These are phyloP conservation scores for Paramacrobiotus metropolitanus DNA, from an alignment of 1,140 invertebrate genomes.

Conservation along the genomic window DNA sequence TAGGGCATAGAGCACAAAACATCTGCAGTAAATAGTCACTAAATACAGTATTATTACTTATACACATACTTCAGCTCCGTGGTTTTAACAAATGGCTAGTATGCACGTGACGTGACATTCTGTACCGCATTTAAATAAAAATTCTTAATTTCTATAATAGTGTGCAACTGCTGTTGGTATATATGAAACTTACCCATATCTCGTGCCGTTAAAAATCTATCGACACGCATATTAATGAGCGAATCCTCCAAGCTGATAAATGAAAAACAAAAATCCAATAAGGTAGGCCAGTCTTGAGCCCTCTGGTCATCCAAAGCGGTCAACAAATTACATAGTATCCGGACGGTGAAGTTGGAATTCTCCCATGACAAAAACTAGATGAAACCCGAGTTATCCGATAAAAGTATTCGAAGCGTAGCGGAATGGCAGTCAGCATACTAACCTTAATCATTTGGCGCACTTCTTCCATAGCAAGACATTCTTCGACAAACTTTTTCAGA, in stretches of 20 bases:
- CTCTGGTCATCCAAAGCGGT: not conserved
- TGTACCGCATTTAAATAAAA: too few species aligned
- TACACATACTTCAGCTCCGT: not conserved
- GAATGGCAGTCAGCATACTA: not conserved
- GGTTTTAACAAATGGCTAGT: not conserved
- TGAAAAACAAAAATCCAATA: not conserved
- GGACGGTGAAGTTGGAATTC: not conserved
- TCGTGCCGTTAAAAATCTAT: too few species aligned
- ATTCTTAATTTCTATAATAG: too few species aligned
- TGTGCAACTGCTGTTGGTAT: not conserved
- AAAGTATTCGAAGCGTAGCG: not conserved
- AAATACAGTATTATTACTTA: too few species aligned
- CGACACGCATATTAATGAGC: not conserved
- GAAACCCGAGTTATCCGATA: too few species aligned
- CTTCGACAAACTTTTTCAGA: not conserved
- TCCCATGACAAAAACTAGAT: not conserved
- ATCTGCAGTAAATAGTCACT: too few species aligned
- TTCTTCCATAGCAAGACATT: not conserved
- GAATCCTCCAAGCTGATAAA: not conserved
- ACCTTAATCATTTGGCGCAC: not conserved
- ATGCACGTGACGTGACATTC: too few species aligned
- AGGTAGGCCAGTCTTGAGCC: not conserved
- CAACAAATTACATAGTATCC: not conserved
- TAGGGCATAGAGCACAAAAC: too few species aligned
- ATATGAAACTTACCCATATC: not conserved